Percentiles rank a stretch among this genome's conserved stretches.
Conservation (phyloP, 2,797 vertebrate genomes). For the Chaetophractus vellerosus region DNA sequence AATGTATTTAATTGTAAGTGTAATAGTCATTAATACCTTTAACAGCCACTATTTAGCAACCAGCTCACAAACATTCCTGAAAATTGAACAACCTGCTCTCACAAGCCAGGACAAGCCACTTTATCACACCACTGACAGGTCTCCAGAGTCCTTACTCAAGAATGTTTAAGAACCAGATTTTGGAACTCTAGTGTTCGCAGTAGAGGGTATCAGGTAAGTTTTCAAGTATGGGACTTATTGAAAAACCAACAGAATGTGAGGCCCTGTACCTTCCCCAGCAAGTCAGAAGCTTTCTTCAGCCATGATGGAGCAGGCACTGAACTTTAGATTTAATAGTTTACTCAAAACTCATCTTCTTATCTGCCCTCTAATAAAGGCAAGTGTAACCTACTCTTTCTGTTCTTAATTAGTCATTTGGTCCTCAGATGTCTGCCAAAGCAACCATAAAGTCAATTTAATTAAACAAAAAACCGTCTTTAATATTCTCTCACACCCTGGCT, state of each 20-base stretch:
- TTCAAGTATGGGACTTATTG: not conserved
- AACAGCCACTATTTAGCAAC: not conserved
- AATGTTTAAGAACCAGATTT: not conserved
- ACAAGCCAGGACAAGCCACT: not conserved
- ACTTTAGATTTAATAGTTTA: constrained; percentile 63
- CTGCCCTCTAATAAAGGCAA: constrained; percentile 66
- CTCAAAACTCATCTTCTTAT: constrained; percentile 64
- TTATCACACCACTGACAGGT: accelerated
- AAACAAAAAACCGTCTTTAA: constrained; percentile 66
- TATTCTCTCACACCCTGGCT: constrained; percentile 12
- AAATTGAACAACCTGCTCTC: not conserved
- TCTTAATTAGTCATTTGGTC: constrained; percentile 79
- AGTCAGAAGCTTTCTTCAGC: not conserved
- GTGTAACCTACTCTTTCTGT: constrained; percentile 61
- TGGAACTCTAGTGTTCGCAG: not conserved
- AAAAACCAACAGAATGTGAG: not conserved
- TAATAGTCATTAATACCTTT: not conserved
- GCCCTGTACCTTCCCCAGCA: not conserved
- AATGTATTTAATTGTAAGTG: not conserved
- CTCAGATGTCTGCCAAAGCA: constrained; percentile 64
- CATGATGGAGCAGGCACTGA: not conserved
- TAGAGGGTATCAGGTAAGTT: not conserved
- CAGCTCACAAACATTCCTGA: not conserved
- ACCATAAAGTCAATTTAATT: constrained; percentile 73
- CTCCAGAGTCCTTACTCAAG: not conserved